Conservation (phyloP, 2,888 invertebrate species). For the Lucinisca nassula region DNA sequence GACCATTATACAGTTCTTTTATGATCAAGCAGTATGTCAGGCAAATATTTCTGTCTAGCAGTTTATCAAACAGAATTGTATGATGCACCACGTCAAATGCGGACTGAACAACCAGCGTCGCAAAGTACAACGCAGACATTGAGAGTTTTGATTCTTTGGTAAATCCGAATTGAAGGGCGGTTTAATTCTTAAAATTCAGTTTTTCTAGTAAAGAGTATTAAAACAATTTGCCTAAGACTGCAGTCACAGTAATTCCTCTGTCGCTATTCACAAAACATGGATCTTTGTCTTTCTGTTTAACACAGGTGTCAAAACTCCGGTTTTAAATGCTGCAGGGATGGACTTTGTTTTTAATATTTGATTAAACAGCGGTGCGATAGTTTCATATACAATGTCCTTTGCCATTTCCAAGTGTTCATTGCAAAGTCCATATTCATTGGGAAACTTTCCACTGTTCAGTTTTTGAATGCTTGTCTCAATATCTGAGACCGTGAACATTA, state of each 20-base stretch:
- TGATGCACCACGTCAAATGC: conserved; percentile 21
- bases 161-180: conserved; percentile 3
- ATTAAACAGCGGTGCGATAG: not conserved
- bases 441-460: not conserved
- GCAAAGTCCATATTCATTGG: not conserved
- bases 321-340: not conserved
- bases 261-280: not conserved
- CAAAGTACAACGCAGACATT: not conserved
- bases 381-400: not conserved
- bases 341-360: not conserved
- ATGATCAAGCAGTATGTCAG: not conserved
- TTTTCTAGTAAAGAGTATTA: not conserved
- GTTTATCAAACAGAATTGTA: conserved; percentile 9
- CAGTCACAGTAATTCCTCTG: not conserved
- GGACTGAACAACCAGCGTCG: not conserved
- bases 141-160: not conserved
- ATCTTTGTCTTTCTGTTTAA: not conserved
- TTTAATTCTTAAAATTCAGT: not conserved
- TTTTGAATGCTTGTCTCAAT: not conserved
- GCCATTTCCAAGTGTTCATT: not conserved
- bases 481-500: not conserved
- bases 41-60: not conserved
- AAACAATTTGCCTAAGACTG: not conserved
- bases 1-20: not conserved
- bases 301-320: not conserved